Evolutionary conservation across 2,888 invertebrate genomes (phyloP).

Genomic region (Hyppa rectilinea): DNA sequence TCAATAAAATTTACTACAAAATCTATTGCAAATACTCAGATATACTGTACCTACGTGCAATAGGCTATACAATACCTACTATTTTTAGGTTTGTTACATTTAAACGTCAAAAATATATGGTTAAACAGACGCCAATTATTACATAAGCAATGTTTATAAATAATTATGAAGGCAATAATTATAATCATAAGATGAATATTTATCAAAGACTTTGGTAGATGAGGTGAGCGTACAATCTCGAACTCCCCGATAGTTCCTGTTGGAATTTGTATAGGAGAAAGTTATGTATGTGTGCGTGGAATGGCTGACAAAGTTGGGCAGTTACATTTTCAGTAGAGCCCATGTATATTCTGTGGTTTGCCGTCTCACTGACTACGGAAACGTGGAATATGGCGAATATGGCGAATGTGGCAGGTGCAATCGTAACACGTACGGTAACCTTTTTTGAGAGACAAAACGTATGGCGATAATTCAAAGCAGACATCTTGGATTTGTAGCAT

Average conservation of each 20-base stretch:
- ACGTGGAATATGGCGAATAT: slow-evolving; percentile 48
- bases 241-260: background rate
- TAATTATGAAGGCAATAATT: no score
- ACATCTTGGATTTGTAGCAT: slow-evolving; percentile 49
- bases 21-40: no score
- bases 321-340: background rate
- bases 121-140: no score
- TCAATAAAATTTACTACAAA: no score
- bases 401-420: slow-evolving; percentile 52
- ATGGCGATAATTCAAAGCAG: slow-evolving; percentile 48
- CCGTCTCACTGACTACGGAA: slow-evolving; percentile 43
- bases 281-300: background rate
- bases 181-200: no score
- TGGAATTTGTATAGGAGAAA: background rate
- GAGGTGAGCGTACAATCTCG: no score
- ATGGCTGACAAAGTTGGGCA: background rate
- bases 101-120: no score
- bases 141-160: no score
- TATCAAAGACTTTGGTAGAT: background rate
- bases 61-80: no score
- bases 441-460: slow-evolving; percentile 41
- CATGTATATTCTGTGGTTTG: slow-evolving; percentile 39
- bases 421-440: slow-evolving; percentile 28
- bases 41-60: no score
- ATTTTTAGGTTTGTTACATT: no score